A percentile compares a stretch with the other conserved stretches of the same genome.
These are phyloP conservation scores for Brachypteracias leptosomus DNA, from an alignment of 2,113 vertebrate species.

Conservation along the genomic window DNA sequence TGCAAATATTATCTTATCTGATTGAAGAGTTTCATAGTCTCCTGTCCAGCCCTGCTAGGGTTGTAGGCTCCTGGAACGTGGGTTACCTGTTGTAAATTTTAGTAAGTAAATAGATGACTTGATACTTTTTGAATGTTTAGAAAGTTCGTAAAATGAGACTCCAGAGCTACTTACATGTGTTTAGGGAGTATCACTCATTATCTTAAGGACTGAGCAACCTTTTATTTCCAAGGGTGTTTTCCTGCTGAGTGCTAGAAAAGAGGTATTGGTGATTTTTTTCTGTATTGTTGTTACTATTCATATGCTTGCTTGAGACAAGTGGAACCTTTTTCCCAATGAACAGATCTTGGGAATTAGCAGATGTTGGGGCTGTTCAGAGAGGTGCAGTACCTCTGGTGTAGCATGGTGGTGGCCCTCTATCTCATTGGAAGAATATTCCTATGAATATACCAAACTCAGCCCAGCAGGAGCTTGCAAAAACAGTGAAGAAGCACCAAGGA, in stretches of 20 bases:
- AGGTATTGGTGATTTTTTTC: not conserved
- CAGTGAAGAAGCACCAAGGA: not conserved
- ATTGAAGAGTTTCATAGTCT: not conserved
- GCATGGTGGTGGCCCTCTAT: rapidly evolving
- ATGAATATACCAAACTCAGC: not conserved
- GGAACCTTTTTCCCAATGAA: not conserved
- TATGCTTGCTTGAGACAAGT: not conserved
- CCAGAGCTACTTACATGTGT: not conserved
- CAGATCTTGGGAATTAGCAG: not conserved
- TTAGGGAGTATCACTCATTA: not conserved
- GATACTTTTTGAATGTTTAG: not conserved
- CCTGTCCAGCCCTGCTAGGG: not conserved
- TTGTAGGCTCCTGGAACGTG: not conserved
- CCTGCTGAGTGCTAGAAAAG: not conserved
- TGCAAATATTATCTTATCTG: not conserved
- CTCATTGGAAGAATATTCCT: not conserved
- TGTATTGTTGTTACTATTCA: not conserved
- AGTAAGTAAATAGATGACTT: not conserved
- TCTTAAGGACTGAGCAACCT: not conserved
- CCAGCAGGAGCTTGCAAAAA: not conserved
- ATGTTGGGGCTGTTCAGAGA: not conserved
- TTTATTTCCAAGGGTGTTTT: not conserved
- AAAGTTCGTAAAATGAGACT: not conserved
- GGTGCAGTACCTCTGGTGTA: not conserved
- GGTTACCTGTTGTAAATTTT: not conserved